Conservation (phyloP, 1,140 invertebrate species). For the Nomia melanderi region DNA sequence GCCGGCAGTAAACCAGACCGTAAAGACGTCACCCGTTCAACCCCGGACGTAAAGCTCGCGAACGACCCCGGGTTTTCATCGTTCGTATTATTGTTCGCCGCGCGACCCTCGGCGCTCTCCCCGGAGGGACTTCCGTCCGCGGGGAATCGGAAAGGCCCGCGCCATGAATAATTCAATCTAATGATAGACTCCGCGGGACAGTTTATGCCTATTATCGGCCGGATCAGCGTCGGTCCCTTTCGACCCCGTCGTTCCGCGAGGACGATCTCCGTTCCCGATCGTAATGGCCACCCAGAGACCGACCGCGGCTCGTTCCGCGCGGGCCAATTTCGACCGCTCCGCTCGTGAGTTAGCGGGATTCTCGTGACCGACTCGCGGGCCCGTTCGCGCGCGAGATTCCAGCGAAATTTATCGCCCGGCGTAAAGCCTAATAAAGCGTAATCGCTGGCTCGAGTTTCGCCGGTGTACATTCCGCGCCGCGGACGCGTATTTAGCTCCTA, state of each 20-base stretch:
- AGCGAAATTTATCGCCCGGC: conserved; percentile 7
- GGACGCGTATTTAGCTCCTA: not conserved
- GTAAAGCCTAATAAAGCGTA: conserved; percentile 21
- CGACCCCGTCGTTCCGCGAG: not conserved
- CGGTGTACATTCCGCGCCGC: not conserved
- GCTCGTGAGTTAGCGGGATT: not conserved
- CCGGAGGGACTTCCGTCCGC: not conserved
- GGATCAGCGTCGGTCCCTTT: conserved; percentile 8
- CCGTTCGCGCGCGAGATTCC: not conserved
- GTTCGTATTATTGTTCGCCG: not conserved
- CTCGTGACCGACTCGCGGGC: not conserved
- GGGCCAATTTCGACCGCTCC: not conserved
- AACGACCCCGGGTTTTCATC: conserved; percentile 12
- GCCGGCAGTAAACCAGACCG: not conserved
- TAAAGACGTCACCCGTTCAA: not conserved
- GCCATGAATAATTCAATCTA: conserved; percentile 31
- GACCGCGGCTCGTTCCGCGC: no score
- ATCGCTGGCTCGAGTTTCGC: not conserved
- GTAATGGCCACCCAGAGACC: not conserved
- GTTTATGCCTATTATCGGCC: conserved; percentile 19
- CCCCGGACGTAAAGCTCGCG: not conserved
- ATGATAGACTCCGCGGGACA: conserved; percentile 10
- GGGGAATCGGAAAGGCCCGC: not conserved
- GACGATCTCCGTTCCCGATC: not conserved
- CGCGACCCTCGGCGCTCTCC: not conserved